A percentile compares a stretch with the other conserved stretches of the same genome.
phyloP scores from a whole-genome alignment of 2,113 vertebrate species.

The Sebastes schlegelii region DNA sequence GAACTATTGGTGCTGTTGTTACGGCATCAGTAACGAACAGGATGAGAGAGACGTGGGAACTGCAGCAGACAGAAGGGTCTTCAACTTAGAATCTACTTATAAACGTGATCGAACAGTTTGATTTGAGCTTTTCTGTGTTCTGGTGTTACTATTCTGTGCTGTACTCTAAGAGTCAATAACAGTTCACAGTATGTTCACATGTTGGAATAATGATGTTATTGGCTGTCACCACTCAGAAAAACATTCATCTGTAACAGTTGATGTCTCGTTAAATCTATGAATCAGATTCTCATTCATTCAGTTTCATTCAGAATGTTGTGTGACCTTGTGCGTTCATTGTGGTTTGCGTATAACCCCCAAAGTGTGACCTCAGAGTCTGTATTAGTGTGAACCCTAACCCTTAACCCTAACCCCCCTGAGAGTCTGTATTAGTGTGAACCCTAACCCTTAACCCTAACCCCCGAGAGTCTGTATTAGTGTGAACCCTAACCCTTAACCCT shows the following conservation, averaged over 20 bases:
- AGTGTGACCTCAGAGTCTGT: conserved; percentile 30
- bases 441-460: too few relatives aligned
- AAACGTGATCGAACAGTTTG: not conserved
- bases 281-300: conserved; percentile 8
- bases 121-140: not conserved
- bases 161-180: not conserved
- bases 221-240: conserved; percentile 31
- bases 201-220: conserved; percentile 35
- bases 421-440: too few relatives aligned
- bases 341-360: conserved; percentile 25
- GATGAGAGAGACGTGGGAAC: not conserved
- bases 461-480: too few relatives aligned
- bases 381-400: conserved; percentile 26
- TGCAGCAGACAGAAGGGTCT: too few relatives aligned
- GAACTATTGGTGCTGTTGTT: not conserved
- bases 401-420: too few relatives aligned
- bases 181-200: not conserved
- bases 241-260: conserved; percentile 25
- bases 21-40: not conserved
- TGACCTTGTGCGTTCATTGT: conserved; percentile 23
- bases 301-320: not conserved
- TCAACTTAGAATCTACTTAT: not conserved
- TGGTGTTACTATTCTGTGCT: not conserved
- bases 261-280: conserved; percentile 29
- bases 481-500: too few relatives aligned